These are phyloP conservation scores for Galbula dea DNA, from an alignment of 2,113 vertebrate species.

Conservation along the genomic window DNA sequence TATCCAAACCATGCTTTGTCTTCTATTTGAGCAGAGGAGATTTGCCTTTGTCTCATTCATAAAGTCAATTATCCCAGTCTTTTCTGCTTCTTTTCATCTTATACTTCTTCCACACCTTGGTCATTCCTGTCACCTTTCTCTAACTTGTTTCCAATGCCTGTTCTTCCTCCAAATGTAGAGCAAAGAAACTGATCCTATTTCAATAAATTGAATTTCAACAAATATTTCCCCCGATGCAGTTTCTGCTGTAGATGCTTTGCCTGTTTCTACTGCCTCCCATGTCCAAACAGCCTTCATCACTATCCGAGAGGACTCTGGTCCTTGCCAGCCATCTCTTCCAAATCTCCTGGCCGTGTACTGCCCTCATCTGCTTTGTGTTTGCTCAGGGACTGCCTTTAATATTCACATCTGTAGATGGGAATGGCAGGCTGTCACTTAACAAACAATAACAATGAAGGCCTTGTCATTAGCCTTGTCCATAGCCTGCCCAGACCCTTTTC, in stretches of 20 bases:
- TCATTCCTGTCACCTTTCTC: neutral
- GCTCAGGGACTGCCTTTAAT: neutral
- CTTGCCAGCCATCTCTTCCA: neutral
- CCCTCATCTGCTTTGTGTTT: neutral
- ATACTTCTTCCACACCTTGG: neutral
- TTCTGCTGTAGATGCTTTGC: neutral
- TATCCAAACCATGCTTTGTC: neutral
- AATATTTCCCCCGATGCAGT: neutral
- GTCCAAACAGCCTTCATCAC: neutral
- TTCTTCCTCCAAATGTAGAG: neutral
- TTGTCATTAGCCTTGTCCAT: neutral
- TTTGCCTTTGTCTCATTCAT: neutral
- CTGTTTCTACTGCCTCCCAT: neutral
- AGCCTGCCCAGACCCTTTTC: neutral
- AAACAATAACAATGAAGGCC: neutral
- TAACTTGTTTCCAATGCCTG: neutral
- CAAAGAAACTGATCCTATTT: neutral
- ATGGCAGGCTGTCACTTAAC: neutral
- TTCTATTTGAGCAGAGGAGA: neutral
- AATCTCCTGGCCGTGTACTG: neutral
- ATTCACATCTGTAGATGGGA: neutral
- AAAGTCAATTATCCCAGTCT: neutral
- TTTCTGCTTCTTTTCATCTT: neutral
- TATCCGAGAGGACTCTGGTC: neutral
- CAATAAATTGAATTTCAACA: neutral